Base-by-base conservation (phyloP, 2,113 vertebrate species). In the Acanthisitta chloris region DNA sequence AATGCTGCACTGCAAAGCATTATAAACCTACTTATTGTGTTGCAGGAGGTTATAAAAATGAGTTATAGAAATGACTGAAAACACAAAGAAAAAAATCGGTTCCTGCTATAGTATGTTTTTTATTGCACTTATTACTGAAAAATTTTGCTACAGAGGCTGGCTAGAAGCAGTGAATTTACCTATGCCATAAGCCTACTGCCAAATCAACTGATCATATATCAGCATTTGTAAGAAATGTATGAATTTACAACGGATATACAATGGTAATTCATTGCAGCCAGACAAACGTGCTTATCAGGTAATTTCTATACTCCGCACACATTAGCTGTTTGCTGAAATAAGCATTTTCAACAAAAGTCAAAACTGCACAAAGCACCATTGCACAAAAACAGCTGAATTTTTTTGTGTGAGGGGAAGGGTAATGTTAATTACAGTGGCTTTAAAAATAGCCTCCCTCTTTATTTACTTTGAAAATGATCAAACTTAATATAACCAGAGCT, bases 101-200 rank as follows among this genome's bases (percentile, higher is more conserved):
- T 94, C 19, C 43, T 51, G n/a, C 36, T 91, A n/a, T 64, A 83
- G 6, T 23, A 17, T 17, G 10, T 1, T 64, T 91, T 73, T 86
- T 79, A 93, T 57, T 93, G 55, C 31, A 85, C 36, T 71, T 55
- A 86, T 54, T 88, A 84, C 52, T 69, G 36, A 36, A 78, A 94
- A 92, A 62, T 19, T 70, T 81, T 83, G 38, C 57, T 86, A 69
- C 21, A 42, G 33, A 91, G 64, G 19, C 48, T 46, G 40, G 34
- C 81, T 62, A 85, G 77, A 88, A 91, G 51, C 38, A 74, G 66
- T 81, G 74, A 89, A 96, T 95, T 96, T 79, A 69, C 87, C 58
- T 91, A 19, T 66, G 76, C 42, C 52, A 40, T 69, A 71, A 65
- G n/a, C 46, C 55, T 42, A 49, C n/a, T 83, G 70, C 69, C 73